These are phyloP conservation scores for Atrina japonica DNA, from an alignment of 2,888 invertebrate genomes.

Conservation along the genomic window DNA sequence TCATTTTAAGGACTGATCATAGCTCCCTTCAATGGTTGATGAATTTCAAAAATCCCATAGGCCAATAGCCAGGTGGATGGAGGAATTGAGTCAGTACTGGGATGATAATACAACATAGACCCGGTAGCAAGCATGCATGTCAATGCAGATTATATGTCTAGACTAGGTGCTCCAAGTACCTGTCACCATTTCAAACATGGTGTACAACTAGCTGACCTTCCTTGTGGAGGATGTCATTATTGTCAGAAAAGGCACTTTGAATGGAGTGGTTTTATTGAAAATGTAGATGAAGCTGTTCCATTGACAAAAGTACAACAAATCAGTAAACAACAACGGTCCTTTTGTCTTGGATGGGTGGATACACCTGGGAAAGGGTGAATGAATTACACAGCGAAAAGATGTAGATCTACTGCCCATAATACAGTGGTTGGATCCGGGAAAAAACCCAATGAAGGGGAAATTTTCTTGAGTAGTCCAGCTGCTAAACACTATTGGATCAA, in stretches of 20 bases:
- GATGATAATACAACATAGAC: conserved; percentile 26
- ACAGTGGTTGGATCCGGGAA: background rate
- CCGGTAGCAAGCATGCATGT: conserved; percentile 31
- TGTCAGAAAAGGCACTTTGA: conserved; percentile 15
- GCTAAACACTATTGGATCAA: conserved; percentile 30
- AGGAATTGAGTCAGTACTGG: conserved; percentile 7
- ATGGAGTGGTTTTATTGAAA: conserved; percentile 21
- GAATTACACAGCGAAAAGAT: background rate
- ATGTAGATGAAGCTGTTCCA: conserved; percentile 14
- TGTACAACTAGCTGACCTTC: conserved; percentile 4
- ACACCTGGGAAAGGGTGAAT: background rate
- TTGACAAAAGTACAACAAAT: background rate
- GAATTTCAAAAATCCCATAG: conserved; percentile 17
- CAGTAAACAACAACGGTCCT: background rate
- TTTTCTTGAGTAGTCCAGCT: conserved; percentile 4
- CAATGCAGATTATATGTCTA: conserved; percentile 40
- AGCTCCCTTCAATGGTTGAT: background rate
- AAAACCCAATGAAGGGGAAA: background rate
- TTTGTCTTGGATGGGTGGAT: background rate
- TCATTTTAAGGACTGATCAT: conserved; percentile 37
- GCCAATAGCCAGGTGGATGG: background rate
- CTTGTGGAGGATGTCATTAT: conserved; percentile 36
- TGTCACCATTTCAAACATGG: conserved; percentile 15
- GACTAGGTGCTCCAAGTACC: background rate
- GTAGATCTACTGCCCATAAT: conserved; percentile 1